Conservation (phyloP, 2,113 vertebrate genomes). For the Malurus elegans region DNA sequence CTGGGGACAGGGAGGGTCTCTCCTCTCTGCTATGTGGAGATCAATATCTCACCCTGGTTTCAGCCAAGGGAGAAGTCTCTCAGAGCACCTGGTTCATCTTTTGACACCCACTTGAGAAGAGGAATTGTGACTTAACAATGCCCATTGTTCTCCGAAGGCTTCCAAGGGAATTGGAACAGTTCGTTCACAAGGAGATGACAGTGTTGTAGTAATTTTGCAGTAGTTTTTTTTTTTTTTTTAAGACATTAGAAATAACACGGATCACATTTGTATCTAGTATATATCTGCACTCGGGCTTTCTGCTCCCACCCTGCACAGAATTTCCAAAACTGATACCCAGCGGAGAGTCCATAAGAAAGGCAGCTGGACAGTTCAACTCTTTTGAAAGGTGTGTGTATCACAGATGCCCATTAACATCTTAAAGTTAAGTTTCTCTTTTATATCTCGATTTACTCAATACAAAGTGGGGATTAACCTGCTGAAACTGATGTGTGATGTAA, state of each 20-base stretch:
- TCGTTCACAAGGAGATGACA: not conserved
- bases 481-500: not conserved
- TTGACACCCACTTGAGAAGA: not conserved
- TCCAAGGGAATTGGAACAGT: not conserved
- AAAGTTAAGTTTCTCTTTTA: not conserved
- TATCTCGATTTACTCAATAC: not conserved
- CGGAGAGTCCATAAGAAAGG: not conserved
- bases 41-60: not conserved
- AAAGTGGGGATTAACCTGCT: not conserved
- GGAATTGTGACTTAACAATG: not conserved
- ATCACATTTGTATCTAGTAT: not conserved
- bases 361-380: not conserved
- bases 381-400: not conserved
- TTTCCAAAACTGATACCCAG: not conserved
- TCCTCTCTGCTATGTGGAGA: accelerated
- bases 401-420: not conserved
- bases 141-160: not conserved
- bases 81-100: not conserved
- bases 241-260: not conserved
- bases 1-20: not conserved
- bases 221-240: not conserved
- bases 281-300: not conserved
- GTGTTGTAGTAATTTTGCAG: not conserved
- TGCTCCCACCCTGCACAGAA: not conserved
- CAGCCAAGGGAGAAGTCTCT: not conserved